Evolutionary conservation across 2,113 vertebrate genomes (phyloP).

Genomic region (Glaucidium brasilianum): DNA sequence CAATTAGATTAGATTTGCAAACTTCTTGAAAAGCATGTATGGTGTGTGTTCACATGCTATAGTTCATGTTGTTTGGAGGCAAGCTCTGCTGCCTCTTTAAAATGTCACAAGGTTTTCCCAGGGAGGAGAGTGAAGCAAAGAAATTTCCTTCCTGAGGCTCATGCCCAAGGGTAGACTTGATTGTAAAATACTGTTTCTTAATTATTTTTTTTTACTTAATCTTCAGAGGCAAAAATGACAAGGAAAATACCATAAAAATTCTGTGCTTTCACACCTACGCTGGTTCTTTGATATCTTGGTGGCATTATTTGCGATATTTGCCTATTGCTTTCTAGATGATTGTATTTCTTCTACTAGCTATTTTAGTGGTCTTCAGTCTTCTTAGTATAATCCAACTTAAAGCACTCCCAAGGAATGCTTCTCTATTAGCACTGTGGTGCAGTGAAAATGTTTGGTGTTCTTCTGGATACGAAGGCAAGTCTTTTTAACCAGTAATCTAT

Average conservation of each 20-base stretch:
- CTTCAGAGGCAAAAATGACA: neutral
- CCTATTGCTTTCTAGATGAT: neutral
- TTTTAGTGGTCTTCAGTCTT: neutral
- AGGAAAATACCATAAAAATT: neutral
- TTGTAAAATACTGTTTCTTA: neutral
- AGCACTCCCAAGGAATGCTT: neutral
- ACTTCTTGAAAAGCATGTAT: neutral
- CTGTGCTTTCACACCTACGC: neutral
- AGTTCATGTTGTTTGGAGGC: neutral
- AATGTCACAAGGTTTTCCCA: neutral
- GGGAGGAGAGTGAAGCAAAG: neutral
- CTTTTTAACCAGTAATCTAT: neutral
- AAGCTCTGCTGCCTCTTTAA: neutral
- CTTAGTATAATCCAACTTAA: neutral
- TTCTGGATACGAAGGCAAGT: neutral
- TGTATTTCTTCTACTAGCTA: neutral
- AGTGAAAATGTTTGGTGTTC: neutral
- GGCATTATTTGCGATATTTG: neutral
- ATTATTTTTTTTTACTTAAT: neutral
- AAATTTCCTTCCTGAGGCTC: neutral
- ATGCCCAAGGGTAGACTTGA: neutral
- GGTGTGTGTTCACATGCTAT: fast-evolving
- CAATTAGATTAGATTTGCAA: neutral
- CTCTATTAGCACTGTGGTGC: neutral
- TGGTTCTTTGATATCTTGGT: neutral